A percentile compares a stretch with the other conserved stretches of the same genome.
Conservation (phyloP, 2,888 invertebrate genomes). For the Chelonus formosanus region DNA sequence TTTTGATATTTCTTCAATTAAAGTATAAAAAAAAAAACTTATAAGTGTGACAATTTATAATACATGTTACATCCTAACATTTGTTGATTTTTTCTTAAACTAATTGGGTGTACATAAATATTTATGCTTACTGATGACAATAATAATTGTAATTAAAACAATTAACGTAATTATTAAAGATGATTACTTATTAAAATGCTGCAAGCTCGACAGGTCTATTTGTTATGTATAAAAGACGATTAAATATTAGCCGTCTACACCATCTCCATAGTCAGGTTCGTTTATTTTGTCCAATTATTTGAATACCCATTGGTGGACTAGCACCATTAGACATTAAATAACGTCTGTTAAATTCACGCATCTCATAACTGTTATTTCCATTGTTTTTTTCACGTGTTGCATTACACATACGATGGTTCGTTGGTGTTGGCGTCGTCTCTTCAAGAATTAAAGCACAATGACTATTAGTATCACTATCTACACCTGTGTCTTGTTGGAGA, state of each 20-base stretch:
- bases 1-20: too few species aligned
- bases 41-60: too few species aligned
- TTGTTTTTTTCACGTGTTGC: slow-evolving; percentile 71
- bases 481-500: slow-evolving; percentile 64
- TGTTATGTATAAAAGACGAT: slow-evolving; percentile 57
- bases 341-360: slow-evolving; percentile 74
- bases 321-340: slow-evolving; percentile 58
- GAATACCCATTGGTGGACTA: slow-evolving; percentile 66
- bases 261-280: slow-evolving; percentile 64
- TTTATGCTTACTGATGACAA: too few species aligned
- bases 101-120: too few species aligned
- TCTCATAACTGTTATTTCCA: slow-evolving; percentile 82
- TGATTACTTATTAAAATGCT: slow-evolving; percentile 14
- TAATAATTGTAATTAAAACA: too few species aligned
- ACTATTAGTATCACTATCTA: slow-evolving; percentile 71
- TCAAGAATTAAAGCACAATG: slow-evolving; percentile 69
- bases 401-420: slow-evolving; percentile 53
- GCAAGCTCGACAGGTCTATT: slow-evolving; percentile 57
- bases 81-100: too few species aligned
- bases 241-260: slow-evolving; percentile 57
- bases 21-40: too few species aligned
- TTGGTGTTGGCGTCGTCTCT: slow-evolving; percentile 63
- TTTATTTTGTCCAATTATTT: slow-evolving; percentile 64
- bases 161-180: too few species aligned
- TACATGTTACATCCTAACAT: too few species aligned